Conservation (phyloP, 64 coral and sea anemone species). For the Stichodactyla helianthus region DNA sequence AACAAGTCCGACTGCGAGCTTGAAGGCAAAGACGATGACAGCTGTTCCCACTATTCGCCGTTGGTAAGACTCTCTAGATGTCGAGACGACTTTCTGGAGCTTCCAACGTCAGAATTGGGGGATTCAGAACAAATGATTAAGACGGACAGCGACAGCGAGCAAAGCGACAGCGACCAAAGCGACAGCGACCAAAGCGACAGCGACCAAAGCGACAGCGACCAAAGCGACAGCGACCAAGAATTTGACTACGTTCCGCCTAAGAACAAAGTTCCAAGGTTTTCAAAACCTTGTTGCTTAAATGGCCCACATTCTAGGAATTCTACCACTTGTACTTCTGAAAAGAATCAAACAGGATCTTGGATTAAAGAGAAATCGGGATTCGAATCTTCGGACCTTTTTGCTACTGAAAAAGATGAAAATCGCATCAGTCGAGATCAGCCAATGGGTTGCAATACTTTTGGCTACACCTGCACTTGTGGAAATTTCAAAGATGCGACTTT, state of each 20-base stretch:
- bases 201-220: not conserved
- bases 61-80: not conserved
- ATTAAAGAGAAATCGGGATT: not conserved
- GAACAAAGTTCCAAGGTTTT: not conserved
- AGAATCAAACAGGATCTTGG: not conserved
- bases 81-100: not conserved
- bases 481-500: not conserved
- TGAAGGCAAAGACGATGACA: not conserved
- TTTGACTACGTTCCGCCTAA: not conserved
- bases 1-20: not conserved
- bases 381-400: not conserved
- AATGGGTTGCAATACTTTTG: not conserved
- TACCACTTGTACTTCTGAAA: constrained; percentile 26
- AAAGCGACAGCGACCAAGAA: not conserved
- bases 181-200: not conserved
- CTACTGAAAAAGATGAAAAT: not conserved
- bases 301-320: not conserved
- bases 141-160: not conserved
- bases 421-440: not conserved
- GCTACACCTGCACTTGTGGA: not conserved
- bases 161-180: not conserved
- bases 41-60: not conserved
- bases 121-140: not conserved
- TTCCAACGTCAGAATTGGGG: not conserved
- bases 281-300: not conserved